Evolutionary conservation across 2,797 vertebrate genomes (phyloP), one percentile per base, ranked within the genome.

Genomic region (Huso huso): DNA sequence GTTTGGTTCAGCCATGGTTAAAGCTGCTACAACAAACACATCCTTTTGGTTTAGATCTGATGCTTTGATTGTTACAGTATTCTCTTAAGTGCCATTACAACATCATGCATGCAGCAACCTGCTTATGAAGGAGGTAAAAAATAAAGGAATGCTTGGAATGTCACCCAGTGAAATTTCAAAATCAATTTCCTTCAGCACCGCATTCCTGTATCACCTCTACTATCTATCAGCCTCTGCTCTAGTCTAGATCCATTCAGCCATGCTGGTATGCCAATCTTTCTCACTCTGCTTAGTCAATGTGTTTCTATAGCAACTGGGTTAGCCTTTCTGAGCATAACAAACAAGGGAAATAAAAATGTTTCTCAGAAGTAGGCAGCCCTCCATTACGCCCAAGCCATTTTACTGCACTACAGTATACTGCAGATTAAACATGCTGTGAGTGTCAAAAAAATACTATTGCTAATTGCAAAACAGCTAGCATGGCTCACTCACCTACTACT

Each of bases 271-370:
- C 63, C 66, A 10, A 62, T 55, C 63, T 62, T 55, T 53, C 52
- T 59, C 11, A 12, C 63, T 64, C 68, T 69, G 9, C 63, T 6
- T 50, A 15, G 50, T 61, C 13, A 57, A 66, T 65, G 13, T 11
- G 66, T 71, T 71, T 68, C 70, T 63, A 71, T 58, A 66, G 52
- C 66, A 68, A 71, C 70, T 15, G 49, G 65, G 58, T 65, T 60
- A 71, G 66, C 15, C 63, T 65, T 61, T 51, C 59, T 71, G 63
- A 52, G 59, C 58, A 49, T 68, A 50, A 67, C 51, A 49, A 63
- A 48, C 58, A 10, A 49, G 49, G 64, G 51, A 65, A 51, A 48
- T 71, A 12, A 23, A 61, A 49, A 23, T 60, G 63, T 68, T 65
- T 57, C 63, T 57, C 61, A 57, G 70, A 68, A 68, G 57, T n/a